These are phyloP conservation scores for Drosophila suzukii DNA, from an alignment of 1,140 invertebrate genomes.

Conservation along the genomic window DNA sequence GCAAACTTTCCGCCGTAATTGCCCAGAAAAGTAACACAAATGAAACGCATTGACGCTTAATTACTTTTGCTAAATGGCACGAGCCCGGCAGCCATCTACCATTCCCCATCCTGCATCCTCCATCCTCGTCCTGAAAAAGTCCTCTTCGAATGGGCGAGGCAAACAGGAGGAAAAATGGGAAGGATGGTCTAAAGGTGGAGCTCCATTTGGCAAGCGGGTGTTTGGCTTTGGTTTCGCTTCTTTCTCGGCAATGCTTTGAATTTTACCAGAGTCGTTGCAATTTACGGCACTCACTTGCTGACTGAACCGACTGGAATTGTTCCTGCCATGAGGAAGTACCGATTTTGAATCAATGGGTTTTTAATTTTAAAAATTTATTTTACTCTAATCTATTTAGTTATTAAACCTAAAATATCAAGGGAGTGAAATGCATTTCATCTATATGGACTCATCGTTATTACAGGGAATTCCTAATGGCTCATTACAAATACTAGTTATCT, in stretches of 20 bases:
- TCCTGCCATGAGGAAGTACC: background rate
- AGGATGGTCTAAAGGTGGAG: background rate
- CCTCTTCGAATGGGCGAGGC: constrained; percentile 12
- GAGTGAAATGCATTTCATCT: no score
- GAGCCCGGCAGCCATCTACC: constrained; percentile 15
- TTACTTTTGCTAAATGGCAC: constrained; percentile 77
- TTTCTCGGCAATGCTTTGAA: constrained; percentile 20
- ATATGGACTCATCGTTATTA: no score
- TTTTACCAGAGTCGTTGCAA: constrained; percentile 36
- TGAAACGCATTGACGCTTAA: constrained; percentile 80
- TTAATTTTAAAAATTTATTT: no score
- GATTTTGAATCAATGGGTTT: no score
- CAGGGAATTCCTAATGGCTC: no score
- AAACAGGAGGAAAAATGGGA: background rate
- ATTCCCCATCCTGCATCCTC: background rate
- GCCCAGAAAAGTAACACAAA: constrained; percentile 80
- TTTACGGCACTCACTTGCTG: constrained; percentile 50
- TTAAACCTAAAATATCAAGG: no score
- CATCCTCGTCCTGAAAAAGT: background rate
- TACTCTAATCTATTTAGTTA: no score
- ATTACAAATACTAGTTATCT: no score
- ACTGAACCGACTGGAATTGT: constrained; percentile 8
- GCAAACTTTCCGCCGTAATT: constrained; percentile 64
- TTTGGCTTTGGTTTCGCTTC: constrained; percentile 14
- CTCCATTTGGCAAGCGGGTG: constrained; percentile 7